These are phyloP conservation scores for Luperina testacea DNA, from an alignment of 2,888 invertebrate species.

Conservation along the genomic window DNA sequence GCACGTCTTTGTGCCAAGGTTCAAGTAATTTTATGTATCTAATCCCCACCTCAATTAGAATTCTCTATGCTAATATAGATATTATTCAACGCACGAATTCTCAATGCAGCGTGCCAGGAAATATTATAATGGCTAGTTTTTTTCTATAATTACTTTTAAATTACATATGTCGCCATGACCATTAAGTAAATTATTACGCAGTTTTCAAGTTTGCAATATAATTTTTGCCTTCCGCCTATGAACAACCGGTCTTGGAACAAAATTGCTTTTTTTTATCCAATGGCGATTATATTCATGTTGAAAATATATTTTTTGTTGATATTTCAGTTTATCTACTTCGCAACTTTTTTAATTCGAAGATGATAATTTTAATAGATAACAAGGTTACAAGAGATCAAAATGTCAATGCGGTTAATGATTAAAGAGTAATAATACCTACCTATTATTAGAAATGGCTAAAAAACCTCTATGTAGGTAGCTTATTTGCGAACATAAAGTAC, in stretches of 20 bases:
- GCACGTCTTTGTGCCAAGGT: conserved; percentile 56
- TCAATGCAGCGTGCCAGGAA: conserved; percentile 13
- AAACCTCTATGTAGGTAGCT: background rate
- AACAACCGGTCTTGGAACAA: background rate
- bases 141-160: conserved; percentile 16
- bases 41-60: conserved; percentile 35
- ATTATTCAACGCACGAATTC: conserved; percentile 45
- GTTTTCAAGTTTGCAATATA: background rate
- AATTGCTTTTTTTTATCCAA: background rate
- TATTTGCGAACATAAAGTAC: background rate
- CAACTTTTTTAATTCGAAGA: conserved; percentile 6
- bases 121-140: conserved; percentile 10
- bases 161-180: background rate
- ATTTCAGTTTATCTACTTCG: conserved; percentile 1
- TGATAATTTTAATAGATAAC: conserved; percentile 33
- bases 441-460: background rate
- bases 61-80: conserved; percentile 29
- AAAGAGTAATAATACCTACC: background rate
- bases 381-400: conserved; percentile 34
- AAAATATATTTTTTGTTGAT: background rate
- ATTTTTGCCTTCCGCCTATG: conserved; percentile 13
- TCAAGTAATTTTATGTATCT: conserved; percentile 26
- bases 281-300: background rate
- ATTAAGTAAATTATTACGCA: background rate
- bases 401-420: background rate